Evolutionary conservation across 2,888 invertebrate species (phyloP).

Genomic region (Hydrotaea cyrtoneurina): DNA sequence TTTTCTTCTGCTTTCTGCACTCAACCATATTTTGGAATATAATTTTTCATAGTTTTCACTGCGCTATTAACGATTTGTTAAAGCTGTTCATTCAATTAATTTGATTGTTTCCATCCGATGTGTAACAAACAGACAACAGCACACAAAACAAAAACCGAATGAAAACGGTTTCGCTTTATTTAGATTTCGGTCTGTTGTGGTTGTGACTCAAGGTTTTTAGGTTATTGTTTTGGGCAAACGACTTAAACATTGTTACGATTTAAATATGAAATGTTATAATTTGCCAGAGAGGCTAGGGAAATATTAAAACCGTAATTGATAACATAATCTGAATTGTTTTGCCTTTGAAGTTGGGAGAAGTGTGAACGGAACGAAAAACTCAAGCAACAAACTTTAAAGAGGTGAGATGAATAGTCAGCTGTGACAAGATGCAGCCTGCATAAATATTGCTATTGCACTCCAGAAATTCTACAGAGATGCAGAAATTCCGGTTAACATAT

Average conservation of each 20-base stretch:
- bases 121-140: not conserved
- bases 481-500: no score
- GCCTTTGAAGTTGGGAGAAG: not conserved
- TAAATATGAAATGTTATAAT: not conserved
- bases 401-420: no score
- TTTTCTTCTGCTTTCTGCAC: not conserved
- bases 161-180: slow-evolving; percentile 12
- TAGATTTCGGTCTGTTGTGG: not conserved
- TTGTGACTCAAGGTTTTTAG: slow-evolving; percentile 6
- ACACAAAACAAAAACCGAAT: not conserved
- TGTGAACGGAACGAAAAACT: slow-evolving; percentile 1
- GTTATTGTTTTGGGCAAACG: not conserved
- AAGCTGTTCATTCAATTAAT: slow-evolving; percentile 20
- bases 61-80: not conserved
- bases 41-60: slow-evolving; percentile 23
- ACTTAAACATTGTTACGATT: not conserved
- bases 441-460: no score
- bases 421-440: no score
- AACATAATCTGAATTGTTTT: slow-evolving; percentile 8
- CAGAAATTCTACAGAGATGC: no score
- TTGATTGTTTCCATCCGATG: not conserved
- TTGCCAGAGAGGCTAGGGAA: not conserved
- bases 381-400: not conserved
- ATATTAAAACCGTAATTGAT: not conserved
- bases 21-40: not conserved